Evolutionary conservation across 2,888 invertebrate genomes (phyloP).

Genomic region (Polydrusus cervinus): DNA sequence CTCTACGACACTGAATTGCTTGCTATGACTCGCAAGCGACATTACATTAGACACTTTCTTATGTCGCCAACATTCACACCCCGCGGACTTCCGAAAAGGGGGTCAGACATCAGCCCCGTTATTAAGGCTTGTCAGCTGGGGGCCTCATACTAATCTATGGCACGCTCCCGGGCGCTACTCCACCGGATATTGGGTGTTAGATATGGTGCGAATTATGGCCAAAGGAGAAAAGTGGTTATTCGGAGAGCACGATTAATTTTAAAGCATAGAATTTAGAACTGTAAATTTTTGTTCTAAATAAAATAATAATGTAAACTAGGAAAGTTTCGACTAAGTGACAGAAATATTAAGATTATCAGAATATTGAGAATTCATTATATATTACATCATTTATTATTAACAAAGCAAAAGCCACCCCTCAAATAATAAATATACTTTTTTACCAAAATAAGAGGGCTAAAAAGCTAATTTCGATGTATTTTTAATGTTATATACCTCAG

Average conservation of each 20-base stretch:
- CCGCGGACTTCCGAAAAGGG: slow-evolving; percentile 50
- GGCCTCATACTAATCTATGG: slow-evolving; percentile 50
- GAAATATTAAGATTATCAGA: too few relatives aligned
- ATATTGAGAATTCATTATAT: background rate
- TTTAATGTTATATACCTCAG: slow-evolving; percentile 13
- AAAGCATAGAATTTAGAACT: slow-evolving; percentile 40
- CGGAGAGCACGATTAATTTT: slow-evolving; percentile 39
- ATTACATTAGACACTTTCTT: slow-evolving; percentile 36
- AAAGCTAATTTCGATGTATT: slow-evolving; percentile 9
- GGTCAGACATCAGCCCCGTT: slow-evolving; percentile 42
- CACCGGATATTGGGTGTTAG: slow-evolving; percentile 56
- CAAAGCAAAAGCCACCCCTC: slow-evolving; percentile 4
- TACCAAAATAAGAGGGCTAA: slow-evolving; percentile 7
- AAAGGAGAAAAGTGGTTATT: slow-evolving; percentile 36
- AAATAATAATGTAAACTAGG: too few relatives aligned
- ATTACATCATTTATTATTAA: slow-evolving; percentile 1
- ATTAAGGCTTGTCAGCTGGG: slow-evolving; percentile 47
- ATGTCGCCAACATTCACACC: slow-evolving; percentile 51
- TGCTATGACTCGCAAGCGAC: slow-evolving; percentile 30
- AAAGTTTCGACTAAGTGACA: too few relatives aligned
- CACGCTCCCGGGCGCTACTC: slow-evolving; percentile 54
- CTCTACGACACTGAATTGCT: background rate
- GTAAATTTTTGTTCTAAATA: too few relatives aligned
- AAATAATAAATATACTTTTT: slow-evolving; percentile 10
- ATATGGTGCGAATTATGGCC: slow-evolving; percentile 55